phyloP scores from a whole-genome alignment of 2,797 vertebrate genomes.

The Peromyscus nudipes region DNA sequence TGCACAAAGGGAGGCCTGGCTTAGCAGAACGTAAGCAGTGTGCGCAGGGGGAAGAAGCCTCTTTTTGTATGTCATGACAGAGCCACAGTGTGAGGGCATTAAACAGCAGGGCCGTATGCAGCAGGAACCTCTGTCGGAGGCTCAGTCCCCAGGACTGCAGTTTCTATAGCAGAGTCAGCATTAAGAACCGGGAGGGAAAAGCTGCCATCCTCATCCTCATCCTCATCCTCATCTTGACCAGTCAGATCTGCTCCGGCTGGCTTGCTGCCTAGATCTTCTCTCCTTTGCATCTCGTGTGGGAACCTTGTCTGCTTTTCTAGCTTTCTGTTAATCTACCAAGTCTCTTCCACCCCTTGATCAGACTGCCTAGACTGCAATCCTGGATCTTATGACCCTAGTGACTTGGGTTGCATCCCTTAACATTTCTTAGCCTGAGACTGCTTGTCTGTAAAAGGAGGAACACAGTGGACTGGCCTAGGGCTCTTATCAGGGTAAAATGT shows the following conservation, averaged over 20 bases:
- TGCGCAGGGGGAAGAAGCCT: not conserved
- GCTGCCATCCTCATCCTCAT: too few species aligned
- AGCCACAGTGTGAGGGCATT: not conserved
- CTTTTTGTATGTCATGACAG: not conserved
- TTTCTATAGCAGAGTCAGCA: not conserved
- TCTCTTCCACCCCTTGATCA: not conserved
- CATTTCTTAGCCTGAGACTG: not conserved
- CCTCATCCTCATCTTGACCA: not conserved
- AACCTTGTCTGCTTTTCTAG: not conserved
- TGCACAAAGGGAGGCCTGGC: constrained; percentile 63
- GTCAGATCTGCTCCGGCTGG: not conserved
- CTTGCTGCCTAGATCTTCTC: not conserved
- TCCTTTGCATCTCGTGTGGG: not conserved
- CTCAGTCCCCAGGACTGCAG: accelerated
- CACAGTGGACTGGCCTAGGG: not conserved
- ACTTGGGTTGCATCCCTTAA: not conserved
- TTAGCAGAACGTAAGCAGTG: constrained; percentile 43
- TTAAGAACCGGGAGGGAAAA: not conserved
- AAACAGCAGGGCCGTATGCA: accelerated
- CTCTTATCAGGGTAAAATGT: not conserved
- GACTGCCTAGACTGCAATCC: not conserved
- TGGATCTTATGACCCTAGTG: not conserved
- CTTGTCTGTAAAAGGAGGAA: not conserved
- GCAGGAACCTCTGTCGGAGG: not conserved
- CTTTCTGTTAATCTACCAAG: not conserved